phyloP scores from a whole-genome alignment of 1,140 invertebrate genomes.

The Magallana gigas region DNA sequence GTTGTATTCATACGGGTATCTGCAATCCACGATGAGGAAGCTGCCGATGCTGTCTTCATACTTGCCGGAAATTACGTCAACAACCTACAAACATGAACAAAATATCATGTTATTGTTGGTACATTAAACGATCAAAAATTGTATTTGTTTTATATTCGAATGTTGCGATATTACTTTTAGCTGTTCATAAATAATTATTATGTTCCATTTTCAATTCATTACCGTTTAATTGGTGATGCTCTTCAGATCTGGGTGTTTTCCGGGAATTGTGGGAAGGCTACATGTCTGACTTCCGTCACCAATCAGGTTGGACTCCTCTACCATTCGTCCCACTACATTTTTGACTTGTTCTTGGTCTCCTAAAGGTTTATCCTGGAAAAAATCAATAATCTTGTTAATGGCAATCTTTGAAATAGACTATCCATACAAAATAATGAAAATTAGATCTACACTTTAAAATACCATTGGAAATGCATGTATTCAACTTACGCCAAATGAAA shows the following conservation, averaged over 20 bases:
- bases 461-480: too few relatives aligned
- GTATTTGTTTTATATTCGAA: neutral
- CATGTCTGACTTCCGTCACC: conserved; percentile 80
- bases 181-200: too few relatives aligned
- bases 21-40: conserved; percentile 79
- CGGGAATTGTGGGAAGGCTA: conserved; percentile 86
- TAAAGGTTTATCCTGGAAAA: neutral
- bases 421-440: neutral
- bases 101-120: neutral
- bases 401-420: too few relatives aligned
- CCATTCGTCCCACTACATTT: neutral
- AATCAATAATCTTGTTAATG: neutral
- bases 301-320: conserved; percentile 38
- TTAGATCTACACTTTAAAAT: neutral
- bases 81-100: neutral
- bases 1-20: conserved; percentile 97
- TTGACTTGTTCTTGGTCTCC: neutral
- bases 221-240: conserved; percentile 87
- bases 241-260: conserved; percentile 91
- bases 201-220: conserved; percentile 72
- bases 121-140: neutral
- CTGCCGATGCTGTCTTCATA: conserved; percentile 62
- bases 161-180: too few relatives aligned
- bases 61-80: conserved; percentile 59
- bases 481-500: neutral